phyloP scores from a whole-genome alignment of 2,113 vertebrate species.

The Setophaga coronata region DNA sequence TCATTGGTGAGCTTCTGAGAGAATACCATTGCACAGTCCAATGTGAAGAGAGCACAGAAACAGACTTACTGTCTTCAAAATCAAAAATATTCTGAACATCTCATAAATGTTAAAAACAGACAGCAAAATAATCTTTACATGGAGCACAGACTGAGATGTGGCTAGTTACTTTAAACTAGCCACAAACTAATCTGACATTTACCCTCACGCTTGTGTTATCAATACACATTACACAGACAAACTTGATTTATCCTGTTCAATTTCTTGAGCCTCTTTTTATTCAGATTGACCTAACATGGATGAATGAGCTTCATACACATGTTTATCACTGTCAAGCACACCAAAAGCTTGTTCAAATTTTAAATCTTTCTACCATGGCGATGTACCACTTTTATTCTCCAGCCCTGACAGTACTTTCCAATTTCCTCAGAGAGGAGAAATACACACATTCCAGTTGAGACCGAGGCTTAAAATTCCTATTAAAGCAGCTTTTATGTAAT shows the following conservation, averaged over 20 bases:
- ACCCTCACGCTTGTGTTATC: background rate
- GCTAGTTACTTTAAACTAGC: background rate
- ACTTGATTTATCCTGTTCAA: background rate
- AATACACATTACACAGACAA: background rate
- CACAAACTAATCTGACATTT: background rate
- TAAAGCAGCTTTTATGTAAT: constrained; percentile 61
- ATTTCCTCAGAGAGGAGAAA: constrained; percentile 4
- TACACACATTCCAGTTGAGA: constrained; percentile 39
- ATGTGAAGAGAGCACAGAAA: background rate
- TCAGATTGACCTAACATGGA: background rate
- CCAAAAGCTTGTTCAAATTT: background rate
- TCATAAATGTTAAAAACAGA: background rate
- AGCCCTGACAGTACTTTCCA: constrained; percentile 8
- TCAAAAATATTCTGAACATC: background rate
- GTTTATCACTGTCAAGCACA: background rate
- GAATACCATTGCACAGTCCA: background rate
- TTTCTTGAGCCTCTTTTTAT: background rate
- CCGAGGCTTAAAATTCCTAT: constrained; percentile 31
- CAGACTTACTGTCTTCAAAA: background rate
- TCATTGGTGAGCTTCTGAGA: background rate
- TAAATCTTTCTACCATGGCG: background rate
- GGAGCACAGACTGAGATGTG: background rate
- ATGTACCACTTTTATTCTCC: constrained; percentile 3
- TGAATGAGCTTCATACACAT: background rate
- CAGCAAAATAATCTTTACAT: background rate